Conservation (phyloP, 2,113 vertebrate genomes). For the Actinemys pallida region DNA sequence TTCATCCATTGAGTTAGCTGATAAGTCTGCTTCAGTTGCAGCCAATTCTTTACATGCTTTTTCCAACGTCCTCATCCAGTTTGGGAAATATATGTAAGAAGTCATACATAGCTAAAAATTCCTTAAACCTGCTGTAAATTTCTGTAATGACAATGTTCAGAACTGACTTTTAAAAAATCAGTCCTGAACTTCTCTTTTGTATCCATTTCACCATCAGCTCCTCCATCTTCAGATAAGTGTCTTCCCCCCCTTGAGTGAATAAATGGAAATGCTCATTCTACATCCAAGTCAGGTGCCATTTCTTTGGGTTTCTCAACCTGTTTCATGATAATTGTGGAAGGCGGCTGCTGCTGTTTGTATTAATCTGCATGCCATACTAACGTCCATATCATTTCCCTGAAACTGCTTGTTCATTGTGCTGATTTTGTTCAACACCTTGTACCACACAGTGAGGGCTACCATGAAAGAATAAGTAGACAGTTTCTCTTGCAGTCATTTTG, state of each 20-base stretch:
- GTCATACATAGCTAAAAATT: not conserved
- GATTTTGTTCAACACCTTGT: not conserved
- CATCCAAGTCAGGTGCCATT: not conserved
- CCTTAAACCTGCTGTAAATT: not conserved
- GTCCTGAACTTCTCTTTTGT: not conserved
- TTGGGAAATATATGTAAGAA: not conserved
- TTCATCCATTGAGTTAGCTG: not conserved
- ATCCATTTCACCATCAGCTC: not conserved
- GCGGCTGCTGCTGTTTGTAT: not conserved
- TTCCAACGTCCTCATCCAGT: not conserved
- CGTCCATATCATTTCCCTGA: not conserved
- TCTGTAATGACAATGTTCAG: not conserved
- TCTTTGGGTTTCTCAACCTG: not conserved
- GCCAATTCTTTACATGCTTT: no score
- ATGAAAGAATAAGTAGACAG: not conserved
- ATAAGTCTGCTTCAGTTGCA: not conserved
- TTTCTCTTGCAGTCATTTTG: not conserved
- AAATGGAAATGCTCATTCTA: not conserved
- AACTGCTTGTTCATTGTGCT: not conserved
- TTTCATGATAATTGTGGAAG: not conserved
- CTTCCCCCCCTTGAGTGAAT: not conserved
- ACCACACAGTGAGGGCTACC: not conserved
- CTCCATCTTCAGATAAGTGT: not conserved
- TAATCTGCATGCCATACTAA: not conserved
- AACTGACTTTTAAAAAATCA: not conserved